Evolutionary conservation across 2,888 invertebrate genomes (phyloP), one percentile per base, ranked within the genome.

Genomic region (Philereme transversata): DNA sequence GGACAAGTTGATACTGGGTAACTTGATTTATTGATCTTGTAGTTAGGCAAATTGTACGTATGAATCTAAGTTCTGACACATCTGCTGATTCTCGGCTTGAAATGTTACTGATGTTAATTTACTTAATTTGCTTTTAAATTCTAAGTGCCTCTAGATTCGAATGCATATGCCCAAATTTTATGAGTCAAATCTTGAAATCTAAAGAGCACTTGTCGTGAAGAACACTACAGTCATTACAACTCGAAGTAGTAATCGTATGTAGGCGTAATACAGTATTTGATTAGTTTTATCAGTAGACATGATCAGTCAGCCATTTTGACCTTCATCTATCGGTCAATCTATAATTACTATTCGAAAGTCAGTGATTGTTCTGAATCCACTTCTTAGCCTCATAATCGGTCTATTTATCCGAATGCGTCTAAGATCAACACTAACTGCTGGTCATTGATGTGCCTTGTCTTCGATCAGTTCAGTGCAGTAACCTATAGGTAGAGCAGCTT

Each of bases 1-100:
- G 63, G 63, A 63, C 63, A 59, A 49, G 59, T 63, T 59, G 58
- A 59, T 62, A 51, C 11, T 60, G 36, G 57, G 8, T 40, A 45
- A 58, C 58, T 51, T 58, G 59, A 57, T 59, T 62, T 56, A 59
- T 59, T 51, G 56, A 62, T 59, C 50, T 40, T 43, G 52, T 22
- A 36, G 59, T 51, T 56, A 50, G 11, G 54, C 48, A 57, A 47
- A 38, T 47, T 58, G 51, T 47, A 41, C 49, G 8, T 45, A 46
- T 50, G 40, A 11, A 41, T 49, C 51, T 43, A 35, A 50, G 33
- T 38, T 50, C 52, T 10, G 48, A 11, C 8, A 47, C 10, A 9
- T 36, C n/a, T 8, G 9, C 22, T 35, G 44, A 38, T 59, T 49
- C 40, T 51, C 57, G 11, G 4, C 10, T 45, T 3, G 33, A 22